phyloP scores from a whole-genome alignment of 2,113 vertebrate genomes.

The Passer domesticus region DNA sequence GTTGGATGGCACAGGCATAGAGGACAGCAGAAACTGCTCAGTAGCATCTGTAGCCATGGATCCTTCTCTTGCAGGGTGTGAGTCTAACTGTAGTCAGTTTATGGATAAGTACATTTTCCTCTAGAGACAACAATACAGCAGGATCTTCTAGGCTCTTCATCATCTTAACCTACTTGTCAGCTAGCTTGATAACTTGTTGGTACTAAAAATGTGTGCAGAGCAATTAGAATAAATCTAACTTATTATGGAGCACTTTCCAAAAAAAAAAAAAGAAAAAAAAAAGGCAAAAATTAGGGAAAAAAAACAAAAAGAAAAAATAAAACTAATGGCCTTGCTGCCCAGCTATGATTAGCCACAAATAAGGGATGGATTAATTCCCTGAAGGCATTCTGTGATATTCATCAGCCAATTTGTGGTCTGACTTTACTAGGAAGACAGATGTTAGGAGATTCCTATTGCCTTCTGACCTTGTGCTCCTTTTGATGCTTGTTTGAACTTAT shows the following conservation, averaged over 20 bases:
- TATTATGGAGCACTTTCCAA: not conserved
- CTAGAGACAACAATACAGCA: slow-evolving; percentile 15
- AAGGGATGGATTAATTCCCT: not conserved
- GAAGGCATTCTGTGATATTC: not conserved
- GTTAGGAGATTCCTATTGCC: not conserved
- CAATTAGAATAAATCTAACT: slow-evolving; percentile 62
- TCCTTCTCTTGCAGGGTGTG: not conserved
- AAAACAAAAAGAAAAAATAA: not conserved
- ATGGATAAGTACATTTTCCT: slow-evolving; percentile 31
- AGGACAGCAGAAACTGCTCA: not conserved
- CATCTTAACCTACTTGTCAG: slow-evolving; percentile 57
- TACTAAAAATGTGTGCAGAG: slow-evolving; percentile 40
- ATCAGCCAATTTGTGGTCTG: not conserved
- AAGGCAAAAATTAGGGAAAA: not conserved
- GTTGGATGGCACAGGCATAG: not conserved
- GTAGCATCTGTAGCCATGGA: not conserved
- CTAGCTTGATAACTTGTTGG: slow-evolving; percentile 53
- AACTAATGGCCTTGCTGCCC: not conserved
- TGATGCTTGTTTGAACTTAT: not conserved
- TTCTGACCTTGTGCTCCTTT: not conserved
- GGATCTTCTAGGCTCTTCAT: slow-evolving; percentile 27
- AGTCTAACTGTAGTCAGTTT: slow-evolving; percentile 14
- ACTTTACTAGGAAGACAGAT: not conserved
- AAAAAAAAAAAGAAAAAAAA: too few relatives aligned
- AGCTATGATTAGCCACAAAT: not conserved